Base-by-base conservation (phyloP, 2,797 vertebrate genomes). In the Smutsia temminckii region DNA sequence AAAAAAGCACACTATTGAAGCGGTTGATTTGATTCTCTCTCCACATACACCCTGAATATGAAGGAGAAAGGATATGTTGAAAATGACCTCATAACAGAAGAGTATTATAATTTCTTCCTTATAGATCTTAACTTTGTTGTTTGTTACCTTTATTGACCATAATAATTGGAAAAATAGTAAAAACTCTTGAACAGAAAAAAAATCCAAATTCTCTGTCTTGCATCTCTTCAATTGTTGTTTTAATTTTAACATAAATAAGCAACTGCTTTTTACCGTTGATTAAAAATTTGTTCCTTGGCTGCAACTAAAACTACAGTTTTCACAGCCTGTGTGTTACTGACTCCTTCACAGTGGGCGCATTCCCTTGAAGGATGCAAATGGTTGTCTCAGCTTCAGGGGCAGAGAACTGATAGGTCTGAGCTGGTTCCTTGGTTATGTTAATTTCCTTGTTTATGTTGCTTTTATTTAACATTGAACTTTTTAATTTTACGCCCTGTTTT, bases 401-500 rank as follows among this genome's bases (percentile, higher is more conserved):
- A 91, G 72, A 87, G 61, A 77, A 94, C 66, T 90, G 21, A 85
- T 90, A 79, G 85, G 55, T 94, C 93, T 97, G 64, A 12, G 18
- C 89, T 81, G 42, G 64, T 83, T 96, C 85, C 61, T 95, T 97
- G 71, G 55, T 93, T 86, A 53, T 61, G n/a, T 88, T 97, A 79
- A 92, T 92, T 94, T 93, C 69, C 91, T 89, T 91, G 53, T 92
- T 94, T 95, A 85, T 94, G 63, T 89, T 87, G 91, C 93, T 96
- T 96, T 95, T 91, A 96, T 93, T 96, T 96, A 96, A 94, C 79
- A 81, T 51, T 93, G 77, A 87, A 40, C 81, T 63, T 97, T 85
- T 96, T 66, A 34, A 57, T 80, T 79, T 93, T 72, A 32, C 84
- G 79, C 51, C 42, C 84, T 91, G 71, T 57, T 95, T 96, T 93